These are phyloP conservation scores for Pherbina coryleti DNA, from an alignment of 2,888 invertebrate species.

Conservation along the genomic window DNA sequence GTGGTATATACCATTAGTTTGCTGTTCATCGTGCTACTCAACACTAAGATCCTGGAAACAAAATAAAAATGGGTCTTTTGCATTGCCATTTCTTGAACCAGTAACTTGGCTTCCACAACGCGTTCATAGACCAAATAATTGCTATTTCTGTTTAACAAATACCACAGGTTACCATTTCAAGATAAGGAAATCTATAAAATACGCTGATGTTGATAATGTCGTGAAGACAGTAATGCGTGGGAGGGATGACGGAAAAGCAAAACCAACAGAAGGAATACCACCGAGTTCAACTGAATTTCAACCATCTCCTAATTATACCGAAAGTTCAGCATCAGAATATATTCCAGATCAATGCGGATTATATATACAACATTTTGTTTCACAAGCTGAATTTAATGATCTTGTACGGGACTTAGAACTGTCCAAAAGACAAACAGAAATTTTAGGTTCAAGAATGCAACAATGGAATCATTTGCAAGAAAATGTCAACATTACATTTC, in stretches of 20 bases:
- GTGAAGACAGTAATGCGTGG: neutral
- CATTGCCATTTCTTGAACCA: neutral
- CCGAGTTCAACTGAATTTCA: neutral
- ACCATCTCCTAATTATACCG: neutral
- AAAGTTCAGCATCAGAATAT: conserved; percentile 16
- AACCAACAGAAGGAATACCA: neutral
- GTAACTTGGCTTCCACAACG: neutral
- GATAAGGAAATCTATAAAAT: conserved; percentile 8
- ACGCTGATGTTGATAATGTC: conserved; percentile 21
- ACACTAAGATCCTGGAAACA: too few species aligned
- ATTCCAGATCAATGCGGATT: neutral
- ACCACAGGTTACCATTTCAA: conserved; percentile 11
- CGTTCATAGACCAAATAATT: conserved; percentile 1
- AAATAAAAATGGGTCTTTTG: too few species aligned
- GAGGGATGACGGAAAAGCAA: neutral
- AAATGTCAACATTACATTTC: neutral
- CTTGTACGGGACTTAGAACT: neutral
- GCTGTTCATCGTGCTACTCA: too few species aligned
- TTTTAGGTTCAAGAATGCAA: neutral
- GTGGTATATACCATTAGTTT: too few species aligned
- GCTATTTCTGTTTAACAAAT: conserved; percentile 16
- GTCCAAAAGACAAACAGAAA: neutral
- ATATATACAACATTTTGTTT: conserved; percentile 11
- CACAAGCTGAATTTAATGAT: neutral
- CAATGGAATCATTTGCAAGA: neutral